phyloP scores from a whole-genome alignment of 2,888 invertebrate species.

The Teleiodes luculella region DNA sequence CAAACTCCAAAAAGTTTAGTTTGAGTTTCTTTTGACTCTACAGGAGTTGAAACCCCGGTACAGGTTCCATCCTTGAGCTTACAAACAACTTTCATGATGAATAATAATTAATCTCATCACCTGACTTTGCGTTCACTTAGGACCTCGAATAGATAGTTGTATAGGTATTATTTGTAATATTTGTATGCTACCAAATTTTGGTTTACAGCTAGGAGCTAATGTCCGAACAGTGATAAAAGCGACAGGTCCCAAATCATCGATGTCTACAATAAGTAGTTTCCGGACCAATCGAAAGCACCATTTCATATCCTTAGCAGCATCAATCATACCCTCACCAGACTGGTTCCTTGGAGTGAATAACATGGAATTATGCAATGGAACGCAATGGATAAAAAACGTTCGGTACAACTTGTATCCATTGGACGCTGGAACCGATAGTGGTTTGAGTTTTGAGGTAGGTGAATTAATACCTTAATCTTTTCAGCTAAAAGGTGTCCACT shows the following conservation, averaged over 20 bases:
- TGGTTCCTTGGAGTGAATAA: slow-evolving; percentile 97
- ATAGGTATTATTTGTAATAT: no score
- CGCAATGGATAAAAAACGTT: slow-evolving; percentile 88
- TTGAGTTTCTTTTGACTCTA: no score
- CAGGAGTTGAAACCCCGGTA: no score
- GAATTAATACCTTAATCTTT: neutral
- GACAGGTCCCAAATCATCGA: slow-evolving; percentile 47
- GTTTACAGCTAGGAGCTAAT: slow-evolving; percentile 43
- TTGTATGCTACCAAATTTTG: neutral
- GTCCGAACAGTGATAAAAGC: slow-evolving; percentile 68
- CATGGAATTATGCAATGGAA: slow-evolving; percentile 89
- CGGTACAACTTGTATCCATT: slow-evolving; percentile 93
- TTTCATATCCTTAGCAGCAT: slow-evolving; percentile 58
- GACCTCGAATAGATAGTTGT: no score
- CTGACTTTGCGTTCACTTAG: no score
- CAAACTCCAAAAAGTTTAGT: no score
- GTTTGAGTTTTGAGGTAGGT: slow-evolving; percentile 90
- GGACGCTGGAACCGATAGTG: slow-evolving; percentile 97
- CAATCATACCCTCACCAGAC: slow-evolving; percentile 86
- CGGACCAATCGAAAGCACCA: slow-evolving; percentile 56
- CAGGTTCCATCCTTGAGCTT: no score
- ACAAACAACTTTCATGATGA: no score
- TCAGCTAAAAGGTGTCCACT: no score
- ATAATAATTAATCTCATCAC: no score
- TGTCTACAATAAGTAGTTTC: slow-evolving; percentile 53